phyloP scores from a whole-genome alignment of 2,113 vertebrate species.

The Ovis aries region ARS-UI_Ramb_v3.0 NC_056055.1:151348001-151348500 shows the following conservation, averaged over 20 bases:
- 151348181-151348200: constrained; percentile 59
- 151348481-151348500: constrained; percentile 52
- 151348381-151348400: background rate
- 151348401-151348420: constrained; percentile 1
- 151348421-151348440: constrained; percentile 29
- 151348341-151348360: background rate
- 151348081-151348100: constrained; percentile 36
- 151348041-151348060: constrained; percentile 56
- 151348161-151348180: constrained; percentile 37
- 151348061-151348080: constrained; percentile 41
- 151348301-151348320: background rate
- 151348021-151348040: constrained; percentile 37
- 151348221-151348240: constrained; percentile 25
- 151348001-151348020: constrained; percentile 43
- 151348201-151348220: constrained; percentile 45
- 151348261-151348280: constrained; percentile 8
- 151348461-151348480: constrained; percentile 47
- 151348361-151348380: background rate
- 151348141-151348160: constrained; percentile 31
- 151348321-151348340: background rate
- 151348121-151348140: constrained; percentile 40
- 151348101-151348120: constrained; percentile 61
- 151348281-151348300: background rate
- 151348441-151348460: constrained; percentile 10
- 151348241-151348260: background rate